phyloP scores from a whole-genome alignment of 1,140 invertebrate species.

The Amyelois transitella region DNA sequence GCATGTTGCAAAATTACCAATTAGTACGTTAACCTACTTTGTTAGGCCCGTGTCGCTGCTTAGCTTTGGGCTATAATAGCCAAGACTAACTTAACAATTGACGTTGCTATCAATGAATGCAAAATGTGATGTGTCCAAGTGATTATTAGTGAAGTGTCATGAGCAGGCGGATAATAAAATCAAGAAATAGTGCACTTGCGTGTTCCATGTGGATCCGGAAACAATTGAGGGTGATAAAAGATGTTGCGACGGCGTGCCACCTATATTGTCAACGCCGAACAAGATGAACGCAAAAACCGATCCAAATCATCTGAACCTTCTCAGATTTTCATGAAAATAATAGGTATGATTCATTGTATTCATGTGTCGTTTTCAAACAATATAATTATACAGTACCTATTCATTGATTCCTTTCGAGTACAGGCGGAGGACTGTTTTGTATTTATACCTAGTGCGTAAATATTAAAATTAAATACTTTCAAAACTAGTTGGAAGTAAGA shows the following conservation, averaged over 20 bases:
- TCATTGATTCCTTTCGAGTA: too few species aligned
- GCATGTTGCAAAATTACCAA: slow-evolving; percentile 48
- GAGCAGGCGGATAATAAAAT: background rate
- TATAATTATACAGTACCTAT: too few species aligned
- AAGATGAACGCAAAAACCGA: slow-evolving; percentile 27
- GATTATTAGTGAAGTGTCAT: slow-evolving; percentile 10
- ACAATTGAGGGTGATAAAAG: slow-evolving; percentile 17
- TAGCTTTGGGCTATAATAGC: background rate
- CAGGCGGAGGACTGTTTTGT: too few species aligned
- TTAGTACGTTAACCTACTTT: slow-evolving; percentile 51
- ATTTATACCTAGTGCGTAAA: too few species aligned
- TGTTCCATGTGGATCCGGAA: slow-evolving; percentile 23
- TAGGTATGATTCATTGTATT: slow-evolving; percentile 25
- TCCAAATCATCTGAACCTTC: slow-evolving; percentile 29
- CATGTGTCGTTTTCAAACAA: too few species aligned
- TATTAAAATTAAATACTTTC: too few species aligned
- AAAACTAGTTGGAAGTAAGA: too few species aligned
- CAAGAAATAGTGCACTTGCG: slow-evolving; percentile 16
- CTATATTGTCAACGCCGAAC: slow-evolving; percentile 57
- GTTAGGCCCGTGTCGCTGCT: slow-evolving; percentile 20
- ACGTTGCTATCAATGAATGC: too few species aligned
- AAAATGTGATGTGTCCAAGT: slow-evolving; percentile 13
- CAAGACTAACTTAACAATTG: slow-evolving; percentile 26
- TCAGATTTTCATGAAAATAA: slow-evolving; percentile 34
- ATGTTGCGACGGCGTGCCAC: slow-evolving; percentile 61